These are phyloP conservation scores for Ips typographus DNA, from an alignment of 1,140 invertebrate species.

Conservation along the genomic window DNA sequence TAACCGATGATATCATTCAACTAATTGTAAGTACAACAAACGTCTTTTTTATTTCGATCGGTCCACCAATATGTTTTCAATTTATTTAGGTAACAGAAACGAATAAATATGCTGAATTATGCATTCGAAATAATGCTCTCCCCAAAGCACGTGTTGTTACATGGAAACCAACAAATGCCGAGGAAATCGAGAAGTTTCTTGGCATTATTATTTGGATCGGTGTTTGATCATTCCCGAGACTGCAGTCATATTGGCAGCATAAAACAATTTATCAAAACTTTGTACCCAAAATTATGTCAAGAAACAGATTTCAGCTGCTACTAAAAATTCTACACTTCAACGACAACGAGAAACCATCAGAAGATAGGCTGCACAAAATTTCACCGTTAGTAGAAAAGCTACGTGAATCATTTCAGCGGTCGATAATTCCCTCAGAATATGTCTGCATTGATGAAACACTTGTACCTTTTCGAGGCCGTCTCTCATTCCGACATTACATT, in stretches of 20 bases:
- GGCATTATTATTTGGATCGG: too few relatives aligned
- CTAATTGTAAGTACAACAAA: neutral
- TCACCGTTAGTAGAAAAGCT: neutral
- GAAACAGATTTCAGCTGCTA: neutral
- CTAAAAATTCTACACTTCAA: neutral
- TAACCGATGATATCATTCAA: neutral
- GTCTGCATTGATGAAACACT: neutral
- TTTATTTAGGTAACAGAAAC: too few relatives aligned
- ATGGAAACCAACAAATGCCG: too few relatives aligned
- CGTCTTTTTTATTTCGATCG: too few relatives aligned
- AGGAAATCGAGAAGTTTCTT: too few relatives aligned
- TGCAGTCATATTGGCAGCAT: too few relatives aligned
- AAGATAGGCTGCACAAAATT: neutral
- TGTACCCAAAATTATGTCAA: neutral
- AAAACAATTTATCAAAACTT: too few relatives aligned
- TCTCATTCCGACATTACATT: neutral
- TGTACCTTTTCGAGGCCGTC: neutral
- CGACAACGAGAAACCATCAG: neutral
- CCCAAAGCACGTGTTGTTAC: too few relatives aligned
- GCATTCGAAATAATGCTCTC: too few relatives aligned
- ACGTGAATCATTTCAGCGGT: neutral
- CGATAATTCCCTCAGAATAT: neutral
- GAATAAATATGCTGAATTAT: too few relatives aligned
- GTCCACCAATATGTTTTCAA: too few relatives aligned
- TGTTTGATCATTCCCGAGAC: too few relatives aligned